These are phyloP conservation scores for Sclerodermus sp. DNA, from an alignment of 2,888 invertebrate species.

Conservation along the genomic window DNA sequence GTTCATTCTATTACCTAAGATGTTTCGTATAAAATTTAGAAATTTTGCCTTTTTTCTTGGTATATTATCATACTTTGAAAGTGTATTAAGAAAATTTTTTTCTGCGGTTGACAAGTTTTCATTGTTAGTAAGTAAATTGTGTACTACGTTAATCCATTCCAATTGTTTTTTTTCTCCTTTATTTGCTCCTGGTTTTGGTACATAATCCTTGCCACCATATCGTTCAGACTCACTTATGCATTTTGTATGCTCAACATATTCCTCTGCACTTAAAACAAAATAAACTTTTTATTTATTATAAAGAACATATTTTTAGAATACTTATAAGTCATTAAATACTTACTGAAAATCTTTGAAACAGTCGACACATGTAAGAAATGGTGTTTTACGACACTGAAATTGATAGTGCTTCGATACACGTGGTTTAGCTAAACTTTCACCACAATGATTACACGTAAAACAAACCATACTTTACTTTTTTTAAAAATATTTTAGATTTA, in stretches of 20 bases:
- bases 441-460: conserved; percentile 91
- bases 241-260: conserved; percentile 63
- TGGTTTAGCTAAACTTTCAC: conserved; percentile 87
- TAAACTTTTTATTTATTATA: conserved; percentile 11
- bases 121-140: conserved; percentile 66
- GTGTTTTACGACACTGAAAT: conserved; percentile 69
- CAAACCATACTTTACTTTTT: no score
- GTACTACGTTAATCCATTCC: conserved; percentile 76
- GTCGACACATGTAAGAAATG: conserved; percentile 86
- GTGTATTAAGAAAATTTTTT: conserved; percentile 66
- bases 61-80: conserved; percentile 77
- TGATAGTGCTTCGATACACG: conserved; percentile 87
- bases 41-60: conserved; percentile 86
- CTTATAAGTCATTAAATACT: conserved; percentile 40
- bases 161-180: conserved; percentile 88
- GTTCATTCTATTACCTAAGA: conserved; percentile 63
- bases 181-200: conserved; percentile 69
- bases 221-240: conserved; percentile 78
- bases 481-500: no score
- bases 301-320: conserved; percentile 5
- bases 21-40: conserved; percentile 72
- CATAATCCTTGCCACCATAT: conserved; percentile 82
- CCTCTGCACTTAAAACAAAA: conserved; percentile 65
- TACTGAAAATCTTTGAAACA: conserved; percentile 88
- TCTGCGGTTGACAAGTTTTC: conserved; percentile 63